Percentiles rank a stretch among this genome's conserved stretches.
Evolutionary conservation across 2,888 invertebrate species (phyloP).

Genomic region (Troides oblongomaculatus): DNA sequence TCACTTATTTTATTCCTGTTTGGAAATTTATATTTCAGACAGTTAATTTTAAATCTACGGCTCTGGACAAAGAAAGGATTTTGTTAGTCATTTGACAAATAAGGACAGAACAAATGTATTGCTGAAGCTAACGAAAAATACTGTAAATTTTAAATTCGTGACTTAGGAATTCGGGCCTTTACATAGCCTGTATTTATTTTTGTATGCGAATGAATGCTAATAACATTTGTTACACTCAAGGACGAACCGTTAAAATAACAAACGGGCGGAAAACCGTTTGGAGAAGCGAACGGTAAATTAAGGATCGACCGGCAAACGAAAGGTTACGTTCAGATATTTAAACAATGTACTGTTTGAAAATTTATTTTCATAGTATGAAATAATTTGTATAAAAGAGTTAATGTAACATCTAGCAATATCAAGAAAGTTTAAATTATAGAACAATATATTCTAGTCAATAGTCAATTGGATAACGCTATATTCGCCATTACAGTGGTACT

Average conservation of each 20-base stretch:
- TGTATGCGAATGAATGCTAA: constrained; percentile 57
- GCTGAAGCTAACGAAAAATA: constrained; percentile 36
- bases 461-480: too few species aligned
- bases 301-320: constrained; percentile 38
- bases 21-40: too few species aligned
- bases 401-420: too few species aligned
- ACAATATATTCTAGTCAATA: too few species aligned
- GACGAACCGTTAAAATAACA: constrained; percentile 49
- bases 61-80: background rate
- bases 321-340: constrained; percentile 11
- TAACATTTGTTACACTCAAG: constrained; percentile 54
- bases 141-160: constrained; percentile 51
- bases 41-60: background rate
- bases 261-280: constrained; percentile 33
- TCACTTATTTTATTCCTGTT: too few species aligned
- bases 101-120: constrained; percentile 8
- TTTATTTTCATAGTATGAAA: background rate
- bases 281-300: constrained; percentile 44
- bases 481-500: too few species aligned
- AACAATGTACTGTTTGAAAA: constrained; percentile 15
- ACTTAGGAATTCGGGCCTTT: constrained; percentile 54
- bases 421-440: too few species aligned
- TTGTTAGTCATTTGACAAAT: constrained; percentile 11
- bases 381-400: background rate
- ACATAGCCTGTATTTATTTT: constrained; percentile 48